Evolutionary conservation across 1,140 invertebrate species (phyloP), one percentile per base, ranked within the genome.

Genomic region (Drosophila saltans): DNA sequence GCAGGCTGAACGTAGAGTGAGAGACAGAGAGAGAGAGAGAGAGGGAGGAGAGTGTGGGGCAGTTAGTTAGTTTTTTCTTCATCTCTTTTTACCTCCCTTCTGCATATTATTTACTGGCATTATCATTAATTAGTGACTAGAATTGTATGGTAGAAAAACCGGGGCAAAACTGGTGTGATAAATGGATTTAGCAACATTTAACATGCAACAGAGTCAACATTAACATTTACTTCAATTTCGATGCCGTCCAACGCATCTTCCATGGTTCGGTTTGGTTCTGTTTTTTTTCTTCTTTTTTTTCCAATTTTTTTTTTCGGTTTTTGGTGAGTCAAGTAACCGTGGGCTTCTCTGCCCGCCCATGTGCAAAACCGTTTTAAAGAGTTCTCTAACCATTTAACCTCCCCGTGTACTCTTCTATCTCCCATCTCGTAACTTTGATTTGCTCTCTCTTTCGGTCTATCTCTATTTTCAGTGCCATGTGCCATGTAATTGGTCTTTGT

Each of bases 401-500:
- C 16, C 30, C 45, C 62, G 16, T 16, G 16, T 16, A 59, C 41
- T 36, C 36, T 61, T 68, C 9, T 5, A 3, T 64, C n/a, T 21
- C 8, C 16, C 16, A 16, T 16, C 16, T 16, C 16, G 16, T 33
- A 7, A 1, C 30, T 26, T 55, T 66, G 33, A 36, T 36, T 36
- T 36, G 33, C 3, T 28, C 30, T 55, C 66, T 68, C 62, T 61
- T 74, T 74, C 69, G 69, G 64, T 77, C 7, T 64, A 11, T 28
- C 26, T 68, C 62, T 61, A 74, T 74, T 36, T 36, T 36, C 33
- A 36, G 33, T 36, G 33, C 69, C 72, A 66, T 77, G 66, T 77
- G 72, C 52, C 69, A 77, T 85, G 82, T 86, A 86, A 86, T 86
- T 86, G 82, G 75, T 80, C 84, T 89, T 86, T 86, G 82, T 86